phyloP scores from a whole-genome alignment of 2,888 invertebrate genomes.

The Cynaeus angustus region DNA sequence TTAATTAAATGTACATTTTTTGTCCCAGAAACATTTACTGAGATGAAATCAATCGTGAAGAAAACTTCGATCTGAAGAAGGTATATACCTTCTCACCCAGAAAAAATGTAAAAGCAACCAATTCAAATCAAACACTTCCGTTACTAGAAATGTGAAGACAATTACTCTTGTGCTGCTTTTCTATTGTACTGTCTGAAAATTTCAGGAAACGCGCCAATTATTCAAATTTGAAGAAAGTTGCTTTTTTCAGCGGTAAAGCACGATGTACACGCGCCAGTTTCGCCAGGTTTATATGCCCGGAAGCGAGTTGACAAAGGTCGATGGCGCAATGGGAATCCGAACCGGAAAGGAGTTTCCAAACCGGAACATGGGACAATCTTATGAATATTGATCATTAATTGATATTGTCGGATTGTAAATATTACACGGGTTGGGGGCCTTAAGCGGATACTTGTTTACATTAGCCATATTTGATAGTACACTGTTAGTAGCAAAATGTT shows the following conservation, averaged over 20 bases:
- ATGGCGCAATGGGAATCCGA: slow-evolving; percentile 51
- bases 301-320: slow-evolving; percentile 55
- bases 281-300: slow-evolving; percentile 41
- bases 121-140: slow-evolving; percentile 31
- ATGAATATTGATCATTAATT: slow-evolving; percentile 54
- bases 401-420: slow-evolving; percentile 17
- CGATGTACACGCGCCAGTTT: slow-evolving; percentile 6
- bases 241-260: neutral
- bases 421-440: slow-evolving; percentile 4
- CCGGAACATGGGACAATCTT: slow-evolving; percentile 59
- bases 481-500: slow-evolving; percentile 15
- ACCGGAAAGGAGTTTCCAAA: slow-evolving; percentile 61
- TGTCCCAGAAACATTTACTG: too few relatives aligned
- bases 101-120: slow-evolving; percentile 27
- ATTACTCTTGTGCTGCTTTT: slow-evolving; percentile 2
- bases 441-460: slow-evolving; percentile 42
- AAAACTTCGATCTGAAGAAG: too few relatives aligned
- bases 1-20: too few relatives aligned
- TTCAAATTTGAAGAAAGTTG: slow-evolving; percentile 39
- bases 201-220: slow-evolving; percentile 29
- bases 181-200: slow-evolving; percentile 19
- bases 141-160: neutral
- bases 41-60: too few relatives aligned
- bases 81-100: slow-evolving; percentile 15
- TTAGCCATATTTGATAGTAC: slow-evolving; percentile 22